These are phyloP conservation scores for Melipona bicolor DNA, from an alignment of 2,888 invertebrate species.

Conservation along the genomic window DNA sequence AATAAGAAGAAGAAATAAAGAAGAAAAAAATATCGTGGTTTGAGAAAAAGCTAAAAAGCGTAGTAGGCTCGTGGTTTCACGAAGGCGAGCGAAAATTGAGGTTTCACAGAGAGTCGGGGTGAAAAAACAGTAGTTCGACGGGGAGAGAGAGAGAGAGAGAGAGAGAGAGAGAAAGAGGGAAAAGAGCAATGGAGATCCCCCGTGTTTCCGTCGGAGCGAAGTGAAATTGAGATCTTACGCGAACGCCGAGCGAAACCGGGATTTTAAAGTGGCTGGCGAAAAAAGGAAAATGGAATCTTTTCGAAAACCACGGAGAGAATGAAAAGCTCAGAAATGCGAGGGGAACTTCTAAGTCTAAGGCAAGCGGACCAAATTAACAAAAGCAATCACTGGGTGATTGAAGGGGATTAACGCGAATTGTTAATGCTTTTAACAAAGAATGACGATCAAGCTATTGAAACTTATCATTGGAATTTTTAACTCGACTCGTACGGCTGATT, in stretches of 20 bases:
- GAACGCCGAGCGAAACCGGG: constrained; percentile 10
- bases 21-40: constrained; percentile 21
- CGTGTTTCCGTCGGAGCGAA: constrained; percentile 8
- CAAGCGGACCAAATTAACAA: not conserved
- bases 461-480: not conserved
- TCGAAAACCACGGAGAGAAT: not conserved
- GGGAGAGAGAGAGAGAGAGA: not conserved
- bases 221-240: constrained; percentile 35
- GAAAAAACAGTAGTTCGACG: constrained; percentile 22
- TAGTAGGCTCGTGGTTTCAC: constrained; percentile 18
- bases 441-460: not conserved
- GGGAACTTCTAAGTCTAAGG: not conserved
- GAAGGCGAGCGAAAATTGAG: constrained; percentile 38
- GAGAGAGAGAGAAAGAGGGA: not conserved
- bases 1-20: too few relatives aligned
- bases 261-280: constrained; percentile 27
- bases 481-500: not conserved
- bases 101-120: constrained; percentile 30
- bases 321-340: not conserved
- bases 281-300: not conserved
- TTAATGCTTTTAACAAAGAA: not conserved
- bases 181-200: constrained; percentile 15
- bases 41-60: constrained; percentile 4
- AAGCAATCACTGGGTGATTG: not conserved
- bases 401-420: not conserved